Evolutionary conservation across 2,888 invertebrate species (phyloP), one percentile per base, ranked within the genome.

Genomic region (Phoenoteleia sp.): DNA sequence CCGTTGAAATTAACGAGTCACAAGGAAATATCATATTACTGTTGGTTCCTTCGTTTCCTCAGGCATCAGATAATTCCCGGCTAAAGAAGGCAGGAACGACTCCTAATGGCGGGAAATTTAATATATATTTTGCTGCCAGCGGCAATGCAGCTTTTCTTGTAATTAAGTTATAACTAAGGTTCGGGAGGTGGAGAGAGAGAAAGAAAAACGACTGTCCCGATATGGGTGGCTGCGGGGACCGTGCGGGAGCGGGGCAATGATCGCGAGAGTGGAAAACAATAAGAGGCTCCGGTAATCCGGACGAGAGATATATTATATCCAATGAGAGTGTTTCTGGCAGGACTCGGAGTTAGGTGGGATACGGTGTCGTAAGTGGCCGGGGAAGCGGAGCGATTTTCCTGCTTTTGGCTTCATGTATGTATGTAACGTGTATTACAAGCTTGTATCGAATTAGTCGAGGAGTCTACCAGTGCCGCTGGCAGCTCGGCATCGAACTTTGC

Each of bases 81-180:
- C 47, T 27, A 52, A n/a, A 49, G 42, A 25, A 69, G 33, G 52
- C 23, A 39, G 39, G 62, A 62, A 71, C 90, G 91, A 89, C 91
- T 92, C 90, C 89, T 91, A 93, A 92, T 91, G 91, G 90, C 87
- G 92, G 92, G 89, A 92, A 92, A 93, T 93, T 91, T 92, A 93
- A 92, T 92, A 92, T 92, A 91, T 90, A 90, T 91, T 47, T 79
- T 39, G 69, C 71, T 80, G 84, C 81, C 84, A 80, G 23, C 52
- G 79, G 74, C 81, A 79, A 82, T 76, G 79, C 90, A 91, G 91
- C 92, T 92, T 92, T 92, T 92, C 91, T 91, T 91, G 92, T 93
- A 93, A 93, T 93, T 93, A 93, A 93, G 93, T 93, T 93, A 93
- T 92, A 93, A 92, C 90, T 89, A 89, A 90, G 91, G 89, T 80